Evolutionary conservation across 1,140 invertebrate genomes (phyloP), one percentile per base, ranked within the genome.

Genomic region (Drosophila parabipectinata): DNA sequence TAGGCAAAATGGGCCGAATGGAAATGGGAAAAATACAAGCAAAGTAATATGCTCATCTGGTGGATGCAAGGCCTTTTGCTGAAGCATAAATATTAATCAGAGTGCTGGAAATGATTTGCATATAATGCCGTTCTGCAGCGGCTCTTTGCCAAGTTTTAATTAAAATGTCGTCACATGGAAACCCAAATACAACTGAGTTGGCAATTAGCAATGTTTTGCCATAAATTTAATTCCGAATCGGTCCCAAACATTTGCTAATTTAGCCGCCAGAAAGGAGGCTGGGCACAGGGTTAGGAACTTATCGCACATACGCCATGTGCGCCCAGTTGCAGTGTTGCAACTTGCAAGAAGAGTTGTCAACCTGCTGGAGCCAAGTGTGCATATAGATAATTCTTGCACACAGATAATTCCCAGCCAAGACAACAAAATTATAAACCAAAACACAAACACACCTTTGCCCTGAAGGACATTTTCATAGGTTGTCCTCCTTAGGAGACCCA

Each of bases 151-250:
- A 87, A 82, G 79, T 87, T 85, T 85, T 85, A 85, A 85, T 87
- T 85, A 85, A 85, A 87, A 85, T 87, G 82, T 85, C 81, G 63
- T 71, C 81, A 80, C 77, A 78, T 77, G 34, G 73, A 59, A 57
- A 56, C 45, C 56, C 37, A 59, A 55, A 48, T 58, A 41, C 79
- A 83, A 50, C 47, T 55, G 54, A 72, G 68, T 77, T 72, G 76
- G 77, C 77, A 84, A 80, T 85, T 85, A 85, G 73, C 63, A 87
- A 82, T 82, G 63, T 75, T 80, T 78, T 78, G 68, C 68, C 63
- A 87, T 85, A 81, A 85, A 85, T 84, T 81, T 55, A 75, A 77
- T 72, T 72, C 28, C 58, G 56, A 77, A 81, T 51, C 51, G 71
- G 64, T 24, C 73, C 63, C 56, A 74, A 79, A 79, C 77, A 77